A percentile compares a stretch with the other conserved stretches of the same genome.
Conservation (phyloP, 64 coral and sea anemone genomes). For the Porites lutea region DNA sequence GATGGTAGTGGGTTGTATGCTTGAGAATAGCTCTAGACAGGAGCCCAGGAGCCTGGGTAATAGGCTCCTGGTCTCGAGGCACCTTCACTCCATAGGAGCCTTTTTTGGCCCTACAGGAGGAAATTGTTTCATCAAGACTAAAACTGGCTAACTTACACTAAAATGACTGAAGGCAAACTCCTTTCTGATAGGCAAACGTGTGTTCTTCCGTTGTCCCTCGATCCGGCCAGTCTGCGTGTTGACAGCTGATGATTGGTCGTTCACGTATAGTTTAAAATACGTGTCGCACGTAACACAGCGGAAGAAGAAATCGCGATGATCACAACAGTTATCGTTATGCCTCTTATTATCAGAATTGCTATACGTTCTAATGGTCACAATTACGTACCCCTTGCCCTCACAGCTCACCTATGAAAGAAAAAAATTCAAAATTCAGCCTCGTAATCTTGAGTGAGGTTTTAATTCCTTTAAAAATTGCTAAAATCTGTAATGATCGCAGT, state of each 20-base stretch:
- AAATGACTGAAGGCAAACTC: conserved; percentile 18
- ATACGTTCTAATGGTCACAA: conserved; percentile 57
- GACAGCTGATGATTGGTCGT: background rate
- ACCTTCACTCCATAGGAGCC: no score
- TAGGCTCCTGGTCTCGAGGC: no score
- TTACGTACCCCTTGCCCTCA: conserved; percentile 57
- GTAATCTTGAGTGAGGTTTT: no score
- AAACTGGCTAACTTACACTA: conserved; percentile 31
- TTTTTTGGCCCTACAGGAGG: no score
- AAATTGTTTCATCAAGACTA: no score
- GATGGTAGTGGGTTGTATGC: no score
- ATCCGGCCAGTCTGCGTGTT: conserved; percentile 26
- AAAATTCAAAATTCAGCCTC: background rate
- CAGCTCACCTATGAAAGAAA: background rate
- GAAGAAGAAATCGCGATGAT: background rate
- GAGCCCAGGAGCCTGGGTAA: no score
- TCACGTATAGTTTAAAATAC: conserved; percentile 68
- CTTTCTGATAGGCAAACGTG: conserved; percentile 1
- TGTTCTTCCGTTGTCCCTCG: background rate
- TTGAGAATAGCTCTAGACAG: no score
- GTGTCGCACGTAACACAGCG: conserved; percentile 49
- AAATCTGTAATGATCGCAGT: no score
- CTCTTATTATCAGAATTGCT: conserved; percentile 51
- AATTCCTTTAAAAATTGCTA: no score
- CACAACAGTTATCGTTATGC: conserved; percentile 50